Evolutionary conservation across 2,113 vertebrate species (phyloP).

Genomic region (Pachyramphus minor): DNA sequence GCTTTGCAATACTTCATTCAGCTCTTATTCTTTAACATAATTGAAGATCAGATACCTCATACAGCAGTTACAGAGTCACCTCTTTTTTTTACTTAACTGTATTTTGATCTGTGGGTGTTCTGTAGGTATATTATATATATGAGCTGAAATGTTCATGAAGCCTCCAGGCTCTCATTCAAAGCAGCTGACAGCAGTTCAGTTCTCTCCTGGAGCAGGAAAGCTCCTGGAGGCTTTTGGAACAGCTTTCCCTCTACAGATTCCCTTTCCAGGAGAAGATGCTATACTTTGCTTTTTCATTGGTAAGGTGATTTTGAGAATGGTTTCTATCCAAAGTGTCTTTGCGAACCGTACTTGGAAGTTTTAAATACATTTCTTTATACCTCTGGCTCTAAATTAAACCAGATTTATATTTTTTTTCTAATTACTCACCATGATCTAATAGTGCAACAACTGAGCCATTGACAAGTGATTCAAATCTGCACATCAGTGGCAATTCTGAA

Average conservation of each 20-base stretch:
- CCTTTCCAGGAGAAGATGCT: neutral
- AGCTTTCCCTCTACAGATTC: neutral
- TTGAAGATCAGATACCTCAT: neutral
- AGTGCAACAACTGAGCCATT: neutral
- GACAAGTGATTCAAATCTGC: neutral
- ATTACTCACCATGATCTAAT: neutral
- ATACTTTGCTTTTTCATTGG: neutral
- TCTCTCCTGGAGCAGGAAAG: neutral
- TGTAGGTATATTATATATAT: neutral
- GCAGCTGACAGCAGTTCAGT: neutral
- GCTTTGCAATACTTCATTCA: neutral
- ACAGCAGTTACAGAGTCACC: neutral
- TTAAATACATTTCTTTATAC: neutral
- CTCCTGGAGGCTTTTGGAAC: neutral
- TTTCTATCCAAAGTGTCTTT: neutral
- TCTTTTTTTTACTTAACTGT: neutral
- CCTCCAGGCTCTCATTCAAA: neutral
- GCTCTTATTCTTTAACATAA: neutral
- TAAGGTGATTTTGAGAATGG: neutral
- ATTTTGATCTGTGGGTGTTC: neutral
- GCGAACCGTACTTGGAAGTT: neutral
- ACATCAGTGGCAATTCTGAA: neutral
- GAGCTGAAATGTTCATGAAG: neutral
- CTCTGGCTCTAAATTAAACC: neutral
- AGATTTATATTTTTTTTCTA: neutral